Evolutionary conservation across 2,888 invertebrate species (phyloP), one percentile per base, ranked within the genome.

Genomic region (Synergus gifuensis): DNA sequence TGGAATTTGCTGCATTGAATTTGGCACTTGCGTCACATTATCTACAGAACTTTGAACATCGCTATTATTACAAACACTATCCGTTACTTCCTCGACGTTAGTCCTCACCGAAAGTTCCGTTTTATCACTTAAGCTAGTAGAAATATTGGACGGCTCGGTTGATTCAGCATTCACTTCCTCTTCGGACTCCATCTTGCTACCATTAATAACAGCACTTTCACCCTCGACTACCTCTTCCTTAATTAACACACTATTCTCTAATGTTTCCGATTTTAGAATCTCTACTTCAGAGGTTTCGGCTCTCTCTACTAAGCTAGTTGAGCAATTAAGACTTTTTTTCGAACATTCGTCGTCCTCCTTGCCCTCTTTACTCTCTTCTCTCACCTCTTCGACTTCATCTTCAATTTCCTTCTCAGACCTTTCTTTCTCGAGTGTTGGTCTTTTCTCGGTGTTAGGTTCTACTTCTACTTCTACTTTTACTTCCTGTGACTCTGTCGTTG

Each of bases 1-100:
- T 88, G 95, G 94, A 87, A 95, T 95, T 91, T 91, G 90, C 89
- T 90, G 89, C 83, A 89, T 91, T 86, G 88, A 85, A 89, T 92
- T 92, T 92, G 92, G 92, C 92, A 92, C 92, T 92, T 92, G 91
- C 88, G 89, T 91, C 89, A 86, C 88, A 86, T 90, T 91, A 90
- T 90, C 90, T 91, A 91, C 89, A 91, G 88, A 89, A 89, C 89
- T 89, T 89, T 89, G 88, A 89, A 89, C 88, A 88, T 91, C 88
- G 87, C 87, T 90, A 90, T 87, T 89, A 89, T 90, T 90, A 91
- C 88, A 90, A 88, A 90, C 87, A 89, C 89, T 91, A 90, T 89
- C 88, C 83, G 85, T 89, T 88, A 90, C 85, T 84, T 90, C 89
- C 89, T 89, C 86, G 46, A 63, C 66, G 79, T 88, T 87, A 86